Base-by-base conservation (phyloP, 2,113 vertebrate species). In the Xiphorhynchus elegans region DNA sequence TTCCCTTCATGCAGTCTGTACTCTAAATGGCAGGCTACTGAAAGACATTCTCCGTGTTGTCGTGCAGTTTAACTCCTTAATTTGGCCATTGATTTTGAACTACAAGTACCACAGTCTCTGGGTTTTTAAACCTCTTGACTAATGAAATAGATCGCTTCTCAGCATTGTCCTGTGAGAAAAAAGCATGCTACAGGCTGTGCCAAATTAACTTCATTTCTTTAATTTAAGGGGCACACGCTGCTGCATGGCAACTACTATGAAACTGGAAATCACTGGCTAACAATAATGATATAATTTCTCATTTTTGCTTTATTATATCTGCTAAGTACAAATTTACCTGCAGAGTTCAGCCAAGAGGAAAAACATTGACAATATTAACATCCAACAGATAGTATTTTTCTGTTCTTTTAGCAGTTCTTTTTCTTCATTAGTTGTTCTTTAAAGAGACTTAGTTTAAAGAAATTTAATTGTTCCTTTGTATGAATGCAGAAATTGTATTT, bases 1-100 rank as follows among this genome's bases (percentile, higher is more conserved):
- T 49, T 78, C 46, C 17, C n/a, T 52, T 80, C 17, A 13, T 78
- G n/a, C 44, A 52, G n/a, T 35, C 56, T 52, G 60, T 66, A 44
- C 50, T 70, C 11, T 35, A 77, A 67, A 89, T 89, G 62, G 10
- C 62, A 92, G 80, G 50, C 59, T 68, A 14, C 13, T 75, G 25
- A 92, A 95, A 56, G 8, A 70, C 7, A 16, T 50, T 56, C 31
- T 58, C 31, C 25, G 7, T 46, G 55, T 47, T 84, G 52, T 42
- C 76, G 46, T 69, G 66, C 56, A 76, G 94, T 96, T 96, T 90
- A 95, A 87, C 78, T 73, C 69, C 46, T 72, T 89, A 79, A 95
- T 96, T 88, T 94, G 79, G 13, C 52, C 90, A 13, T 89, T 96
- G 49, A 79, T 4, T 89, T 87, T 72, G 47, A 16, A 21, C 77